These are phyloP conservation scores for Promerops cafer DNA, from an alignment of 2,113 vertebrate genomes.

Conservation along the genomic window DNA sequence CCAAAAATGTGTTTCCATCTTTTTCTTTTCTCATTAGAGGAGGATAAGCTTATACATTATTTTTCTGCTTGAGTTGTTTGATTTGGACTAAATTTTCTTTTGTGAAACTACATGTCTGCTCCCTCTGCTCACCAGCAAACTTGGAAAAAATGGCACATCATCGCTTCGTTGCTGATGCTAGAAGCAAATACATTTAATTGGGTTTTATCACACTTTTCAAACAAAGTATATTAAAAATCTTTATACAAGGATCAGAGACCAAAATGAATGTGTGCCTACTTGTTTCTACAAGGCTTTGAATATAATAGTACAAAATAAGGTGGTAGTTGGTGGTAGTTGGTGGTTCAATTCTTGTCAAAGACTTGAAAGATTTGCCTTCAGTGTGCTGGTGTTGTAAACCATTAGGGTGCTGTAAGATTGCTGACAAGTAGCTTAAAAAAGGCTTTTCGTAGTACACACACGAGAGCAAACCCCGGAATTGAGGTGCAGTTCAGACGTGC, in stretches of 20 bases:
- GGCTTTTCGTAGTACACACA: background rate
- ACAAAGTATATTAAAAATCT: background rate
- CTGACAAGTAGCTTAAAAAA: background rate
- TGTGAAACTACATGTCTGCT: background rate
- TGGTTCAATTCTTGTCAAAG: background rate
- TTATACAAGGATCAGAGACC: background rate
- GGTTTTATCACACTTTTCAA: background rate
- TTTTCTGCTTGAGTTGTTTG: constrained; percentile 39
- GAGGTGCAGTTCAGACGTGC: background rate
- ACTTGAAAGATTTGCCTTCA: background rate
- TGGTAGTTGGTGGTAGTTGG: background rate
- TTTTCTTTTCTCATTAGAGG: background rate
- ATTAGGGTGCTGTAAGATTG: background rate
- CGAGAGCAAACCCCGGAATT: background rate
- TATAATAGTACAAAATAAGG: background rate
- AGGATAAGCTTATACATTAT: constrained; percentile 1
- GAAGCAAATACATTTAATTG: background rate
- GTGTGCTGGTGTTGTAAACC: background rate
- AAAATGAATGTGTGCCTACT: background rate
- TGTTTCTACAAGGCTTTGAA: background rate
- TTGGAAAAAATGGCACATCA: background rate
- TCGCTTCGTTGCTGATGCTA: background rate
- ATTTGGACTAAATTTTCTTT: background rate
- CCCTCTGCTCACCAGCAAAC: background rate
- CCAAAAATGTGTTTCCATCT: background rate